A percentile compares a stretch with the other conserved stretches of the same genome.
Conservation (phyloP, 2,113 vertebrate genomes). For the Ifrita kowaldi region DNA sequence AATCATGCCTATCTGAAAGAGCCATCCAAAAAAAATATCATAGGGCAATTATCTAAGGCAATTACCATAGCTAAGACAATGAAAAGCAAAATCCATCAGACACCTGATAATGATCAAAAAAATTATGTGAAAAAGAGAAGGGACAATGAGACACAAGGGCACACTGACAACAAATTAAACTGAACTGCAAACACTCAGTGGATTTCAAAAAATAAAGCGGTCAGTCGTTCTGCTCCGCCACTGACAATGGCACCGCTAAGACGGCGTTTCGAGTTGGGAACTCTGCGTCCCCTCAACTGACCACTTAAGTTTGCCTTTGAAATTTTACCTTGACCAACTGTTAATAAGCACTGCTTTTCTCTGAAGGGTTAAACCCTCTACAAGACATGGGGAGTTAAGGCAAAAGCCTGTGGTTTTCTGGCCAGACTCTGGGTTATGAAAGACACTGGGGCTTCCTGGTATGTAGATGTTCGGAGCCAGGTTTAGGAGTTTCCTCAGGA, state of each 20-base stretch:
- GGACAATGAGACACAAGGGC: constrained; percentile 37
- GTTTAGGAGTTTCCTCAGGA: background rate
- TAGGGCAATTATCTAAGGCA: constrained; percentile 36
- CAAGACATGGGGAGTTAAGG: background rate
- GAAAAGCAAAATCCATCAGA: constrained; percentile 41
- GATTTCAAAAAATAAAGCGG: background rate
- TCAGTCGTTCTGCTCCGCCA: constrained; percentile 55
- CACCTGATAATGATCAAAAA: constrained; percentile 64
- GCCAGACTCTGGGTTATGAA: background rate
- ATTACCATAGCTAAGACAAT: constrained; percentile 58
- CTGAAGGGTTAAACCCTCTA: constrained; percentile 15
- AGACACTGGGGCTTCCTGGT: background rate
- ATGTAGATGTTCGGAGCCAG: background rate
- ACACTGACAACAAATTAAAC: constrained; percentile 41
- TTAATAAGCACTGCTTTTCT: background rate
- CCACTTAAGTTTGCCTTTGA: background rate
- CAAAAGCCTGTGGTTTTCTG: background rate
- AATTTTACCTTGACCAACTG: background rate
- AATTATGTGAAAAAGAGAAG: constrained; percentile 14
- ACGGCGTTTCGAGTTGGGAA: background rate
- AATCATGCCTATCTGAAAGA: background rate
- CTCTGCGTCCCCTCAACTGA: background rate
- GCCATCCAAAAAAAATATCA: constrained; percentile 9
- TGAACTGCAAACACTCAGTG: background rate
- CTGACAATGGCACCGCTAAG: constrained; percentile 18